Conservation (phyloP, 1,140 invertebrate species). For the Augochlora pura region DNA sequence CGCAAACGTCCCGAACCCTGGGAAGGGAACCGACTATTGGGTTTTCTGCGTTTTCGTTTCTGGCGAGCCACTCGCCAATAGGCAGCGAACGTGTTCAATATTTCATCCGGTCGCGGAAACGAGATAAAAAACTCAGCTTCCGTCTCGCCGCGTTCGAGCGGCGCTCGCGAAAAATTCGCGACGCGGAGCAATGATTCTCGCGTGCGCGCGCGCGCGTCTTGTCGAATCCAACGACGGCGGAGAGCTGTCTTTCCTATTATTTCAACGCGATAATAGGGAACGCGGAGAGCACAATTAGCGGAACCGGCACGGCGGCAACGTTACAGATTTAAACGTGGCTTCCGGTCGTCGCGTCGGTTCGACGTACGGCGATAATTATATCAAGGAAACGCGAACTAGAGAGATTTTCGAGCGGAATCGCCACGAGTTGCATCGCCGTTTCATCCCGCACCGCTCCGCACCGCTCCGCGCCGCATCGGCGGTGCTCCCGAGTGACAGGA, state of each 20-base stretch:
- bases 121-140: too few relatives aligned
- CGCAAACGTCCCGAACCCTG: too few relatives aligned
- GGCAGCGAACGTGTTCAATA: too few relatives aligned
- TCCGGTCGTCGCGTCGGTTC: conserved; percentile 28
- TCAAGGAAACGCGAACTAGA: conserved; percentile 36
- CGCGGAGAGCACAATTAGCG: conserved; percentile 24
- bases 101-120: too few relatives aligned
- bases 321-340: conserved; percentile 43
- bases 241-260: neutral
- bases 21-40: too few relatives aligned
- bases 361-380: conserved; percentile 40
- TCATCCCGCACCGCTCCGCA: too few relatives aligned
- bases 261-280: conserved; percentile 1
- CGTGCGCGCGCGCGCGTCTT: too few relatives aligned
- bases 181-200: too few relatives aligned
- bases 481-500: conserved; percentile 51
- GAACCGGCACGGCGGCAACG: conserved; percentile 10
- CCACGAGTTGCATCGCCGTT: conserved; percentile 24
- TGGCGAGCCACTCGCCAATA: too few relatives aligned
- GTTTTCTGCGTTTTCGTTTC: too few relatives aligned
- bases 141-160: too few relatives aligned
- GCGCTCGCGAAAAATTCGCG: too few relatives aligned
- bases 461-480: conserved; percentile 3
- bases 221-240: neutral
- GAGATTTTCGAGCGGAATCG: conserved; percentile 32